These are phyloP conservation scores for Drosophila antonietae DNA, from an alignment of 2,888 invertebrate genomes.

Conservation along the genomic window DNA sequence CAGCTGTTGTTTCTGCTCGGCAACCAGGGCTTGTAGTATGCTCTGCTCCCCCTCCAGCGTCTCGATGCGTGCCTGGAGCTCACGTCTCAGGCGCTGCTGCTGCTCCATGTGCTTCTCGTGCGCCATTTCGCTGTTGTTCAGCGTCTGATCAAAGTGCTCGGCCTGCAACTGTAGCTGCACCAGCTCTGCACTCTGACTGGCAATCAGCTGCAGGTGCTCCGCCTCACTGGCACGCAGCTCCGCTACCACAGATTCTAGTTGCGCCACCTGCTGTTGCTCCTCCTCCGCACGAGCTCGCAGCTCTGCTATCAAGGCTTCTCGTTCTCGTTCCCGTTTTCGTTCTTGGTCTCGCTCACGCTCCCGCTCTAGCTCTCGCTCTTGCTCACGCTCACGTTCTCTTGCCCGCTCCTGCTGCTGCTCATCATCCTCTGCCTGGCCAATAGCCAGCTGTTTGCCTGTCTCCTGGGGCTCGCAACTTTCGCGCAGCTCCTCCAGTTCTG, in stretches of 20 bases:
- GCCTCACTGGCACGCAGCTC: constrained; percentile 74
- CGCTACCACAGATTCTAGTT: constrained; percentile 1
- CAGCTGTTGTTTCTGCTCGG: constrained; percentile 84
- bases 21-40: constrained; percentile 81
- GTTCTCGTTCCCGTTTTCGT: neutral
- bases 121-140: constrained; percentile 76
- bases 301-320: constrained; percentile 14
- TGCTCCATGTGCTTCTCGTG: constrained; percentile 81
- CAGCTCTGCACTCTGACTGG: constrained; percentile 83
- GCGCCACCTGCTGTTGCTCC: neutral
- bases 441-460: constrained; percentile 34
- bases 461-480: constrained; percentile 74
- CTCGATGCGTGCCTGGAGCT: constrained; percentile 68
- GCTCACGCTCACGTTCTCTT: neutral
- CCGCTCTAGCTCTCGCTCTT: neutral
- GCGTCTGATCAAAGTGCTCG: constrained; percentile 71
- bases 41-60: constrained; percentile 81
- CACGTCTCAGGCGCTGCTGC: constrained; percentile 73
- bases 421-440: constrained; percentile 21
- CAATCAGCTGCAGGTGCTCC: constrained; percentile 85
- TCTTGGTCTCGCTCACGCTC: neutral
- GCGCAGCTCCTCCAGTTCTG: constrained; percentile 64
- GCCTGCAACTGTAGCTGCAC: constrained; percentile 61
- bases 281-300: constrained; percentile 12
- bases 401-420: neutral